Evolutionary conservation across 2,797 vertebrate species (phyloP), one percentile per base, ranked within the genome.

Genomic region (Leptodactylus fallax): DNA sequence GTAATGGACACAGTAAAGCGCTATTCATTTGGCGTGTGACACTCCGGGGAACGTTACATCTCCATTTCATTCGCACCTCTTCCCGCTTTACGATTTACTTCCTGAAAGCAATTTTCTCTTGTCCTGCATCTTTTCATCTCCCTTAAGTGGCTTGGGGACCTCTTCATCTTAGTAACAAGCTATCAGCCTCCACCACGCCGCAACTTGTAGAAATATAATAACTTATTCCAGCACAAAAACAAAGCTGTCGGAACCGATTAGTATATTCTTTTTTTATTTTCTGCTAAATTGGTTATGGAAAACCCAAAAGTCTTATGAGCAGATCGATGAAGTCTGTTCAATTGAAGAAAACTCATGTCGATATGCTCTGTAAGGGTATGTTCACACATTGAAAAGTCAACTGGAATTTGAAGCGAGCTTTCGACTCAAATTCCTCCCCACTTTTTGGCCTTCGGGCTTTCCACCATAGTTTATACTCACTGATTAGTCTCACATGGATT

Each of bases 61-160:
- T 77, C 65, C 25, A 83, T 49, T 76, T 74, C 60, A 77, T 83
- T 87, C 80, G 16, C 86, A 87, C 86, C 58, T 83, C 27, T 83
- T 87, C 56, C 72, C 45, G 27, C 79, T 81, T 45, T 72, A 61
- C 27, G 67, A 81, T 25, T 27, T 61, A 36, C 53, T 82, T 81
- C 80, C 80, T 87, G 19, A 78, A 82, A 87, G 86, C 71, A 87
- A 87, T 87, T 77, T 87, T 63, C 58, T 49, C 56, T 36, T 56
- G 27, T 61, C 65, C 58, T 61, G 71, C 67, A 87, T 81, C 72
- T 58, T 86, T 86, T 79, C 77, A 86, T 86, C 67, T 79, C 13
- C 17, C 25, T 71, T 71, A 86, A 86, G 78, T 80, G 77, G 77
- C 55, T 86, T 16, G 3, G 85, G 77, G 85, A 86, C 85, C 58